A percentile compares a stretch with the other conserved stretches of the same genome.
Conservation (phyloP, 1,140 invertebrate species). For the Bicyclus anynana region DNA sequence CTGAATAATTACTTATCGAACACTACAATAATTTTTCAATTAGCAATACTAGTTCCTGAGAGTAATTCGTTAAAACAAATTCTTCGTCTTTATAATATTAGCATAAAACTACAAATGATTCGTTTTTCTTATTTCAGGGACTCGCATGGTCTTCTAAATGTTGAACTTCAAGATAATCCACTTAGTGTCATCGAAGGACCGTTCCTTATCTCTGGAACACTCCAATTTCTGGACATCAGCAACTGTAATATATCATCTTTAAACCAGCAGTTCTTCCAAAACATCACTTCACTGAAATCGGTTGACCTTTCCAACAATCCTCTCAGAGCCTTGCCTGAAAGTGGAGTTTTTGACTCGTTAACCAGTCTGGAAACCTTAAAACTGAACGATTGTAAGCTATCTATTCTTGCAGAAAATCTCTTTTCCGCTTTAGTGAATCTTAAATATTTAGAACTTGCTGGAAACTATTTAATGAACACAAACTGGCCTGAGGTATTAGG, state of each 20-base stretch:
- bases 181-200: conserved; percentile 79
- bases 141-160: conserved; percentile 81
- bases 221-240: conserved; percentile 83
- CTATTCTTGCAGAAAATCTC: conserved; percentile 75
- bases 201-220: conserved; percentile 81
- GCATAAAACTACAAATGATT: not conserved
- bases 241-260: conserved; percentile 79
- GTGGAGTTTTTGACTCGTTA: conserved; percentile 80
- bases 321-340: conserved; percentile 73
- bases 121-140: conserved; percentile 76
- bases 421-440: conserved; percentile 80
- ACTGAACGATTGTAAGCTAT: conserved; percentile 82
- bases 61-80: no score
- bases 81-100: no score
- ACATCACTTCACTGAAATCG: conserved; percentile 81
- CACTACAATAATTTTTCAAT: no score
- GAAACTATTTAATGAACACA: conserved; percentile 78
- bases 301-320: conserved; percentile 85
- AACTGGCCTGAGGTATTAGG: conserved; percentile 80
- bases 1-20: no score
- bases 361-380: conserved; percentile 81
- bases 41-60: no score
- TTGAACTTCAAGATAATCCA: conserved; percentile 84
- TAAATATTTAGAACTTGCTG: conserved; percentile 81
- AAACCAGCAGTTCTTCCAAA: conserved; percentile 82